Percentiles rank a stretch among this genome's conserved stretches.
Conservation (phyloP, 2,888 invertebrate genomes). For the Macaria liturata region DNA sequence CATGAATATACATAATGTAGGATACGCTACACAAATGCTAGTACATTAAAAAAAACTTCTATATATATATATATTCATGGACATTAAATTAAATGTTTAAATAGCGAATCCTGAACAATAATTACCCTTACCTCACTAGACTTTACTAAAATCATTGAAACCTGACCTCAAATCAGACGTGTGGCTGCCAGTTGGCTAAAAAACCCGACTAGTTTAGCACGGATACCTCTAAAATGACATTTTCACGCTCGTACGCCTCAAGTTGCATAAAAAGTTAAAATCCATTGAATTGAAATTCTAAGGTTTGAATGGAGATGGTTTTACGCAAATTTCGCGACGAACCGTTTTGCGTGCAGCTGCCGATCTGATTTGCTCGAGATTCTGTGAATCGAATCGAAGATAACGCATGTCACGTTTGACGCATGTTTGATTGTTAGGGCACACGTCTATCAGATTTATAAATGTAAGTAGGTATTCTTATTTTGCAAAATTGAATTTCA, state of each 20-base stretch:
- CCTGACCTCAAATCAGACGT: conserved; percentile 31
- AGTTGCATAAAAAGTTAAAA: conserved; percentile 34
- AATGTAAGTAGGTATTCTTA: too few relatives aligned
- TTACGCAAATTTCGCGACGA: conserved; percentile 51
- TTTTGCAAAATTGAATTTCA: too few relatives aligned
- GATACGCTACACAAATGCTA: too few relatives aligned
- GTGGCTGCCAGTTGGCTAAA: conserved; percentile 27
- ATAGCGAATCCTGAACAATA: too few relatives aligned
- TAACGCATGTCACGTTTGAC: conserved; percentile 19
- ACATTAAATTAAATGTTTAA: too few relatives aligned
- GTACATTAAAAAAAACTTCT: too few relatives aligned
- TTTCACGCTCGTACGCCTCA: conserved; percentile 51
- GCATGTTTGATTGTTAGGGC: conserved; percentile 1
- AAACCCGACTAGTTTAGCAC: conserved; percentile 41
- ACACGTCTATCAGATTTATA: too few relatives aligned
- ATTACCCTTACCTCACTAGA: too few relatives aligned
- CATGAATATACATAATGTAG: too few relatives aligned
- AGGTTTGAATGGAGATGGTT: conserved; percentile 43
- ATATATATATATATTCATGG: too few relatives aligned
- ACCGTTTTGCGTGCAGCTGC: conserved; percentile 43
- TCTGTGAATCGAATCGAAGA: conserved; percentile 19
- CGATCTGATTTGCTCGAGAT: conserved; percentile 32
- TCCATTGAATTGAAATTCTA: conserved; percentile 31
- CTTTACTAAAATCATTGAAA: conserved; percentile 12
- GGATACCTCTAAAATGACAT: conserved; percentile 34